Conservation (phyloP, 2,888 invertebrate genomes). For the Oasisia sp. region DNA sequence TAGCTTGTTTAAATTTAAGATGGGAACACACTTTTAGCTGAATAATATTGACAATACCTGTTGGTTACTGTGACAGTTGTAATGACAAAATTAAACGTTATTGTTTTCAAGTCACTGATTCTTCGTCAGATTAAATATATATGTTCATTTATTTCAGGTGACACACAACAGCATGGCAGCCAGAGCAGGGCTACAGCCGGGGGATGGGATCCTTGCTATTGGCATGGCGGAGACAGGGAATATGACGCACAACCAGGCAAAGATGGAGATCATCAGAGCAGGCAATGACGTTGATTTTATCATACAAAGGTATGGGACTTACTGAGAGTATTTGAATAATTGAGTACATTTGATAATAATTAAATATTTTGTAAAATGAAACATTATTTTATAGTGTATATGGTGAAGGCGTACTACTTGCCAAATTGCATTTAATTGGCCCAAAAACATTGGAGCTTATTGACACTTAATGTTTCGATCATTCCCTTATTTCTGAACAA, state of each 20-base stretch:
- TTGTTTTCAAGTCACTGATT: background rate
- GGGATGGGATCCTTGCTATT: conserved; percentile 58
- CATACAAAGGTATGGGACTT: conserved; percentile 51
- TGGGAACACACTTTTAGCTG: too few species aligned
- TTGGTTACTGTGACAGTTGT: too few species aligned
- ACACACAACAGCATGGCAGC: conserved; percentile 53
- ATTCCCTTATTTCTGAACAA: too few species aligned
- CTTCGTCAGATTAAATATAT: background rate
- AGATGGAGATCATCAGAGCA: conserved; percentile 61
- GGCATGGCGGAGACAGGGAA: conserved; percentile 48
- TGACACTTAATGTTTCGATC: too few species aligned
- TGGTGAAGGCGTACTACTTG: too few species aligned
- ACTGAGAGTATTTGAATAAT: background rate
- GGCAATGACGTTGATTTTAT: conserved; percentile 61
- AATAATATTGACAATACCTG: too few species aligned
- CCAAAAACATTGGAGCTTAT: too few species aligned
- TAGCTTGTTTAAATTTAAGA: too few species aligned
- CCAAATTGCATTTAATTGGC: too few species aligned
- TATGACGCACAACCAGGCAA: conserved; percentile 59
- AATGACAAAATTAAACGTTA: too few species aligned
- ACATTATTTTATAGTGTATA: too few species aligned
- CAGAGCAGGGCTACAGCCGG: conserved; percentile 51
- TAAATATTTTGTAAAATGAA: background rate
- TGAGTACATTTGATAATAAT: background rate
- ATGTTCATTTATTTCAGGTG: conserved; percentile 47